Base-by-base conservation (phyloP, 2,888 invertebrate genomes). In the Aromia moschata region DNA sequence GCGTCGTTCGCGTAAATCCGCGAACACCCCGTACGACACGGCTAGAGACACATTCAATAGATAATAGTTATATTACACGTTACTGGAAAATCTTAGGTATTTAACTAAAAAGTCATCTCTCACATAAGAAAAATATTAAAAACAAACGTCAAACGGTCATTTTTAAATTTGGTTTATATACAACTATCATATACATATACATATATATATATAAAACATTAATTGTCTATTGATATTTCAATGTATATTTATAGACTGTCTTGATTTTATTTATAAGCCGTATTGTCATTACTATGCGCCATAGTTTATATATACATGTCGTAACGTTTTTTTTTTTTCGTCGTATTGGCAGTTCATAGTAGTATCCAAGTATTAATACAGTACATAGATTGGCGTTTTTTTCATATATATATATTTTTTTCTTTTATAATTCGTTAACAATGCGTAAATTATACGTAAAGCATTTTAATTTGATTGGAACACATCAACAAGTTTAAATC, bases 251-350 rank as follows among this genome's bases (percentile, higher is more conserved):
- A 57, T 57, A 49, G 62, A 64, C 62, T 64, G 46, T 60, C 55
- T 51, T 56, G 60, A 55, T 56, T 60, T 61, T 49, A 58, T 51
- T 58, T 60, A 55, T 64, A 64, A 69, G 61, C 65, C 65, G 65
- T 73, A 73, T 73, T 71, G 73, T 73, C 71, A 70, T 70, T 67
- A 70, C 70, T 69, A 70, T 70, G 70, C 70, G 70, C 69, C 68
- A 60, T 59, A 65, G n/a, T n/a, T n/a, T n/a, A 68, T 69, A 70
- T 68, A 64, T 68, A 67, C 64, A 66, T 62, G 60, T 65, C 56
- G 51, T 49, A 60, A 49, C 61, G 54, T 65, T 57, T 46, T n/a
- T n/a, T n/a, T n/a, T n/a, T n/a, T n/a, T n/a, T n/a, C n/a, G 59
- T 58, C 38, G 59, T 37, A 38, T 58, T 69, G 70, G 71, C 70